Conservation (phyloP, 2,113 vertebrate species). For the Hyla sarda region DNA sequence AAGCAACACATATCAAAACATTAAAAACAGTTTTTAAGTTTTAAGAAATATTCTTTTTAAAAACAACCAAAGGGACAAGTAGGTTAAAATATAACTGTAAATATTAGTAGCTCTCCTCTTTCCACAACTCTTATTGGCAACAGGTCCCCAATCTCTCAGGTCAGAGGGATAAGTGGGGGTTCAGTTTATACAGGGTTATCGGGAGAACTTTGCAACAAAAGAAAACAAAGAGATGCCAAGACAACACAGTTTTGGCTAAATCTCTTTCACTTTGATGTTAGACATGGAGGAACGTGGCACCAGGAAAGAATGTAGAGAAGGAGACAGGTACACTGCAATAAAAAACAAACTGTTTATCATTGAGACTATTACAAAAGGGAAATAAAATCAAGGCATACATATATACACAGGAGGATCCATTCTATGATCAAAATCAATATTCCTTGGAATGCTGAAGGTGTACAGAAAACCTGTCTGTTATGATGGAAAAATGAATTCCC, state of each 20-base stretch:
- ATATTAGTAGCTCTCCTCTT: too few relatives aligned
- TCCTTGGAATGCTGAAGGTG: neutral
- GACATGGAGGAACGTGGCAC: neutral
- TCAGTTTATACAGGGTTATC: too few relatives aligned
- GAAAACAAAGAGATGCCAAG: neutral
- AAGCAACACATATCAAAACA: too few relatives aligned
- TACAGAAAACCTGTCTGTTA: neutral
- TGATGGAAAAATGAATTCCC: neutral
- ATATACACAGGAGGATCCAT: neutral
- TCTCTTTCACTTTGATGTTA: neutral
- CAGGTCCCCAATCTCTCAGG: neutral
- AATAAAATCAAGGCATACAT: neutral
- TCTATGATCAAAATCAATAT: neutral
- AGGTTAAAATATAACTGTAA: neutral
- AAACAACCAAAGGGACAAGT: neutral
- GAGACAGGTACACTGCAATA: neutral
- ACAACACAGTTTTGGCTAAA: neutral
- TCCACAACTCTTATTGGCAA: neutral
- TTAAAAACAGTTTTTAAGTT: too few relatives aligned
- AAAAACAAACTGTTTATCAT: neutral
- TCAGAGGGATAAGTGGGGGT: neutral
- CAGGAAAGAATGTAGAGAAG: neutral
- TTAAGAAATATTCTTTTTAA: neutral
- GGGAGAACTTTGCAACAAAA: too few relatives aligned
- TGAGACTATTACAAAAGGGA: neutral